Base-by-base conservation (phyloP, 2,113 vertebrate genomes). In the Numida meleagris region DNA sequence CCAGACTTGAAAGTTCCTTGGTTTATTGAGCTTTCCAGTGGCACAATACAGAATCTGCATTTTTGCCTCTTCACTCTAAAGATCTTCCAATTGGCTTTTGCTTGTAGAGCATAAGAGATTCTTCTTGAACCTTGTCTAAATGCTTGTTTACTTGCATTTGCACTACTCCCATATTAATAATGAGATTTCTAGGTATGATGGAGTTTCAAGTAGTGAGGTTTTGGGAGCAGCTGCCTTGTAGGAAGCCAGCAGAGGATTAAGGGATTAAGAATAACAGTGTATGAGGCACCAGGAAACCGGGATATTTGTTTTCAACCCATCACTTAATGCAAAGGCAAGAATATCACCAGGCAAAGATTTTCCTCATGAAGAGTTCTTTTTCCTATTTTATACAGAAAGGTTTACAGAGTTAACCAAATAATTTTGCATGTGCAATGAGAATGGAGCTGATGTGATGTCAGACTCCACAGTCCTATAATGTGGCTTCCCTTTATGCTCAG, bases 321-420 rank as follows among this genome's bases (percentile, higher is more conserved):
- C 13, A 6, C 14, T 62, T 88, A 66, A 48, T 38, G 9, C 14
- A 70, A 17, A 53, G 43, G 27, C n/a, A 50, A 82, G 50, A 34
- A 45, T 2, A 74, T 38, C 5, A 67, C 24, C 11, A 50, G 42
- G 18, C 14, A 40, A 89, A 79, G 7, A 12, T 76, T 73, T 87
- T 43, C 6, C 13, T 24, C 42, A 51, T 19, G n/a, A 33, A 62
- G 33, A 53, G 17, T 38, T 9, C 18, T 34, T 6, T 29, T 4
- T 0, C 2, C 6, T 68, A 1, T 61, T 51, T 88, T 51, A 13
- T 43, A 62, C 2, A 20, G 45, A 62, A 63, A 29, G 1, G 0
- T 53, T 72, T 62, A 53, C 38, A 76, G 38, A 50, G 14, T 42
- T 66, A 62, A 66, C 21, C 1, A 71, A 84, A 61, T 58, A 59